Percentiles rank a stretch among this genome's conserved stretches.
phyloP scores from a whole-genome alignment of 2,888 invertebrate genomes.

The Epistrophella euchroma region DNA sequence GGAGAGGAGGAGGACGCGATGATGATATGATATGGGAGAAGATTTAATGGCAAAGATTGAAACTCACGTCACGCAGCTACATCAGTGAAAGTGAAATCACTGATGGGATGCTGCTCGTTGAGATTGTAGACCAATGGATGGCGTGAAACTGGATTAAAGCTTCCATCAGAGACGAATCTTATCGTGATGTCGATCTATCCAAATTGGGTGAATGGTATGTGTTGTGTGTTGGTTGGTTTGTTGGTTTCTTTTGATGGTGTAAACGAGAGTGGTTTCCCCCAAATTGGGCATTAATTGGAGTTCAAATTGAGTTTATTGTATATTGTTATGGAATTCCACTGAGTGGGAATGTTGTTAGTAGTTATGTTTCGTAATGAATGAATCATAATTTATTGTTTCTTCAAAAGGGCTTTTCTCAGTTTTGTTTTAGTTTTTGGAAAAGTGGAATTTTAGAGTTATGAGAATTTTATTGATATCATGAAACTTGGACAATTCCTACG shows the following conservation, averaged over 20 bases:
- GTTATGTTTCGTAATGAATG: constrained; percentile 37
- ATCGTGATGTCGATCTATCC: constrained; percentile 57
- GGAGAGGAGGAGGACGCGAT: not conserved
- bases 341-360: not conserved
- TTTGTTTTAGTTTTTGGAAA: not conserved
- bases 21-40: not conserved
- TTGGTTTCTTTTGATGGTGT: not conserved
- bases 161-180: not conserved
- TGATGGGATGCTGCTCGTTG: constrained; percentile 9
- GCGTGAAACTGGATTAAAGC: constrained; percentile 56
- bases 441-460: not conserved
- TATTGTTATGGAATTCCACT: not conserved
- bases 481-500: not conserved
- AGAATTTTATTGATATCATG: not conserved
- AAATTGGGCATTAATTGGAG: constrained; percentile 55
- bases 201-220: constrained; percentile 50
- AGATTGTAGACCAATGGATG: constrained; percentile 46
- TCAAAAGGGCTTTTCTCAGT: not conserved
- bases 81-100: constrained; percentile 66
- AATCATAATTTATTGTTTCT: not conserved
- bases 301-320: constrained; percentile 41
- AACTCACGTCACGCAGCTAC: constrained; percentile 33
- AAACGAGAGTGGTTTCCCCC: constrained; percentile 48
- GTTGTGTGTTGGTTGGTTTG: not conserved
- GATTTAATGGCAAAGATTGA: constrained; percentile 3